Base-by-base conservation (phyloP, 2,888 invertebrate species). In the Spialia ferax region DNA sequence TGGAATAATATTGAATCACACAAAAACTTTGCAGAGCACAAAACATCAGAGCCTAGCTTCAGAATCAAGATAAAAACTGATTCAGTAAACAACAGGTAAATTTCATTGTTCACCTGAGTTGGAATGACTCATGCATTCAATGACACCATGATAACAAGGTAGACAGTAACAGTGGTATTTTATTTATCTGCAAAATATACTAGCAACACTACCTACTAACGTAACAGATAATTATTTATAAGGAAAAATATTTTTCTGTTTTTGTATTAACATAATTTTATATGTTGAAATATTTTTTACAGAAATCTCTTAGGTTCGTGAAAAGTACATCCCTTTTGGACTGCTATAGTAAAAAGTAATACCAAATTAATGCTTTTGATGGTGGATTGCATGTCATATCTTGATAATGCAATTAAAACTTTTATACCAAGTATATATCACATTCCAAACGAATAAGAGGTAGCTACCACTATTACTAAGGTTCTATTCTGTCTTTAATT, bases 101-200 rank as follows among this genome's bases (percentile, higher is more conserved):
- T 63, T 23, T 57, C 38, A 55, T 55, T 60, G 59, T 55, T 61
- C 50, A 56, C 42, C 13, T 26, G 54, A 68, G 56, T 48, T 57
- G 65, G 55, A 42, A 52, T 72, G 72, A 72, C 45, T 72, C 72
- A 72, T 69, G 42, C 63, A 61, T 23, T 71, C 61, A 70, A 68
- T 70, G 71, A 60, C 55, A 42, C 29, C 32, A 18, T 55, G 45
- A 22, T 55, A 60, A 60, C 20, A 32, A 52, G 48, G n/a, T n/a
- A n/a, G n/a, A 26, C 26, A 60, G 65, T 57, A 42, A 60, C 15
- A 20, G 15, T 42, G 42, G 45, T 45, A 61, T 61, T 60, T 38
- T n/a, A n/a, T 18, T 18, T 20, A 32, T 52, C 13, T 7, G 23
- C n/a, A 15, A 15, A 38, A n/a, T 26, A 20, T 11, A 45, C 45